Conservation (phyloP, 2,888 invertebrate species). For the Thalpophila matura region DNA sequence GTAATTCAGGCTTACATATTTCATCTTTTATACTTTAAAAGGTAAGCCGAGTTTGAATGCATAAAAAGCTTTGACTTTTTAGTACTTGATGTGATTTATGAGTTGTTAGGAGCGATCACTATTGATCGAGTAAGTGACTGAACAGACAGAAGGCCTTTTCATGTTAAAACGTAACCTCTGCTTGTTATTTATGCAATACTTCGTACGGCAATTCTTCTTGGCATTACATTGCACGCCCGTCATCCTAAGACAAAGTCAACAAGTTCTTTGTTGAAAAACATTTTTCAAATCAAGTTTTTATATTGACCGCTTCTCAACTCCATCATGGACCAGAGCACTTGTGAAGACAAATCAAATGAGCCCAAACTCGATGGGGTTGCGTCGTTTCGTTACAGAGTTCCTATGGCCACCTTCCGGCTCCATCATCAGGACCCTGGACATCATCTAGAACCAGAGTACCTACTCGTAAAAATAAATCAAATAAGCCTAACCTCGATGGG, state of each 20-base stretch:
- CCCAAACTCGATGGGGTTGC: too few species aligned
- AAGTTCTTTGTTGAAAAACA: too few species aligned
- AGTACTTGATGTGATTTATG: not conserved
- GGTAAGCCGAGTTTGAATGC: not conserved
- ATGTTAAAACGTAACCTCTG: not conserved
- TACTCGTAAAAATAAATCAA: too few species aligned
- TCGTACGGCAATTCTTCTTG: not conserved
- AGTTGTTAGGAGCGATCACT: slow-evolving; percentile 1
- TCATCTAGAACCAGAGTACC: too few species aligned
- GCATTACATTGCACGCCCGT: not conserved
- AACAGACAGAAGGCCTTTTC: not conserved
- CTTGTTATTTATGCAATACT: not conserved
- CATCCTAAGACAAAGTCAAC: not conserved
- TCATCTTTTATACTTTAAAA: slow-evolving; percentile 13
- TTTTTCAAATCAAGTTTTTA: too few species aligned
- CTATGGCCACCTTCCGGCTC: too few species aligned
- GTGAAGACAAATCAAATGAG: too few species aligned
- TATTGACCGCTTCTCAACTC: too few species aligned
- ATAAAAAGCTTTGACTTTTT: slow-evolving; percentile 2
- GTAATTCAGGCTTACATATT: not conserved
- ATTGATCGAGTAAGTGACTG: slow-evolving; percentile 25
- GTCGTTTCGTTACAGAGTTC: too few species aligned
- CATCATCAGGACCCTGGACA: too few species aligned
- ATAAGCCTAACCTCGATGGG: too few species aligned
- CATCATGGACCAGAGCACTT: too few species aligned